Evolutionary conservation across 2,888 invertebrate species (phyloP), one percentile per base, ranked within the genome.

Genomic region (Calliopum simillimum): DNA sequence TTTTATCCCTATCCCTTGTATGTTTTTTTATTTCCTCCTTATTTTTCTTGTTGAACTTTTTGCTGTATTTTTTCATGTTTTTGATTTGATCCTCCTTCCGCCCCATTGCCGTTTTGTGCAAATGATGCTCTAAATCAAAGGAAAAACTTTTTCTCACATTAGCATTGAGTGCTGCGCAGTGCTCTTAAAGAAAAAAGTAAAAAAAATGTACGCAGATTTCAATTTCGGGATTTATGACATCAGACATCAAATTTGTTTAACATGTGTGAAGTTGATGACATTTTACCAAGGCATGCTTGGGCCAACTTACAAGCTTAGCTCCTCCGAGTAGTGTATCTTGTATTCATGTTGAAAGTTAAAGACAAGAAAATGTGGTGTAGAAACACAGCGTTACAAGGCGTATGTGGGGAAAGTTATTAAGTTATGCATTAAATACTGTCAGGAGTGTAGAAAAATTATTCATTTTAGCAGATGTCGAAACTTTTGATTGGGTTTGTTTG

Each of bases 111-210:
- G 49, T 67, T 61, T 70, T 56, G n/a, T n/a, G 56, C 19, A 53
- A 67, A 72, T 56, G 67, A 33, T 33, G 69, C 61, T 72, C 72
- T 71, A 74, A 77, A 74, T 75, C 74, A 76, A 75, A 75, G 73
- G 73, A 72, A 74, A 73, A 74, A 75, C 65, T 73, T 73, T 33
- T 33, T 73, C 47, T 49, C 73, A 70, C 71, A 71, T 71, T 71
- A 73, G 70, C 68, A 65, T 73, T 53, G 64, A 71, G 67, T 66
- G 62, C 19, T 16, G 44, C 43, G 33, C 33, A 12, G 33, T 33
- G 33, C 33, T 33, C 33, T 33, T 33, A 33, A 33, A 33, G 33
- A 33, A 5, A 33, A 33, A 33, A 23, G 46, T 46, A 51, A 56
- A 43, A 51, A 43, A 4, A 44, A 21, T 6, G 59, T 53, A 56